Evolutionary conservation across 1,140 invertebrate species (phyloP), one percentile per base, ranked within the genome.

Genomic region (Drosophila melanogaster): DNA sequence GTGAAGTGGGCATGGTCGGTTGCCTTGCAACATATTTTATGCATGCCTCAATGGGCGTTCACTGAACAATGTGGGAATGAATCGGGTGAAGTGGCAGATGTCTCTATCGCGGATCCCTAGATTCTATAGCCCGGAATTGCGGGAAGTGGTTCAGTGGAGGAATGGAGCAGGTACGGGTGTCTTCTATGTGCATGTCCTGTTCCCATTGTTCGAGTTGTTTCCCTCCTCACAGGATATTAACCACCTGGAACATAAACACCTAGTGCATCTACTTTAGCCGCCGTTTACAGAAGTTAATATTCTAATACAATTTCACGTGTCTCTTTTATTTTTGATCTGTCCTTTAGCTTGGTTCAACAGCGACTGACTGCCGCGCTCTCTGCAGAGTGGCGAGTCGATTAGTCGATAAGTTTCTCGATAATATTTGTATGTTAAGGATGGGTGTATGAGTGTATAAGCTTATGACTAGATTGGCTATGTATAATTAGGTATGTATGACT

Each of bases 21-120:
- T 61, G 64, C 73, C 61, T 65, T 73, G 74, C 77, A 81, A 65
- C 73, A 81, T 81, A 81, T 77, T 79, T 77, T 81, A 81, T 81
- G 58, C 67, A 74, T 69, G 62, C 73, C 69, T 77, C 74, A 65
- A 44, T 77, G 78, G 53, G 61, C 66, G 57, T 57, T 56, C 73
- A 67, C 30, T 81, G 60, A 81, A 54, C 78, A 76, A 73, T 75
- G 30, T 75, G 50, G 53, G 33, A 15, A 38, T 11, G 10, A 43
- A 22, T 58, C 26, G 26, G 37, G 65, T 15, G 11, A 38, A 17
- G 50, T 35, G 55, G 57, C 50, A 67, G 64, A 76, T 77, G 74
- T 77, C 72, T 76, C 62, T 59, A 77, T 67, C 72, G 55, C 22
- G 40, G 49, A 58, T 58, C 51, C 71, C 24, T 17, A 47, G 40